Percentiles rank a stretch among this genome's conserved stretches.
Conservation (phyloP, 2,888 invertebrate genomes). For the Dendrolimus pini region DNA sequence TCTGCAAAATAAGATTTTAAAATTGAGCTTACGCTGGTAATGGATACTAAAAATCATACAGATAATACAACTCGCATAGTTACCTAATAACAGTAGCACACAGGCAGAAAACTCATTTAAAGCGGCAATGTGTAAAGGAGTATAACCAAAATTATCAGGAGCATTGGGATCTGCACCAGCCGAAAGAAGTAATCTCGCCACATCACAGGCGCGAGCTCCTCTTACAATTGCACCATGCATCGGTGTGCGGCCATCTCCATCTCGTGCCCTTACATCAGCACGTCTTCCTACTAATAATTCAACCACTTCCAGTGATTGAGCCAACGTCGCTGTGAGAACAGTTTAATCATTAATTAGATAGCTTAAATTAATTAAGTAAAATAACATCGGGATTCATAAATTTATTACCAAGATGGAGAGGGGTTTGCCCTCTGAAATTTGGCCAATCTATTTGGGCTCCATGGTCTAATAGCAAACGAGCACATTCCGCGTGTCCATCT, state of each 20-base stretch:
- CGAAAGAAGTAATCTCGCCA: slow-evolving; percentile 79
- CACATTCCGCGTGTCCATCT: slow-evolving; percentile 89
- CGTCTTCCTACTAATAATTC: slow-evolving; percentile 81
- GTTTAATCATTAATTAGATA: background rate
- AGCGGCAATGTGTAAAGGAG: slow-evolving; percentile 88
- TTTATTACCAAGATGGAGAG: slow-evolving; percentile 82
- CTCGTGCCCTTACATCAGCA: slow-evolving; percentile 80
- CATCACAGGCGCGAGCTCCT: slow-evolving; percentile 83
- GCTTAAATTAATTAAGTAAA: too few species aligned
- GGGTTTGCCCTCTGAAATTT: slow-evolving; percentile 86
- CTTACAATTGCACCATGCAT: slow-evolving; percentile 89
- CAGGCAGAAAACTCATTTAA: slow-evolving; percentile 88
- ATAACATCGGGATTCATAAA: too few species aligned
- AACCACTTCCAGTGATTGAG: slow-evolving; percentile 87
- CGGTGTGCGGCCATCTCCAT: slow-evolving; percentile 86
- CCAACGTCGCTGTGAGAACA: slow-evolving; percentile 78
- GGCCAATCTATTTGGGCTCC: slow-evolving; percentile 86
- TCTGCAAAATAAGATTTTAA: slow-evolving; percentile 45
- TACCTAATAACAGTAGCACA: slow-evolving; percentile 81
- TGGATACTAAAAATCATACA: too few species aligned
- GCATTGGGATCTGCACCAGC: slow-evolving; percentile 85
- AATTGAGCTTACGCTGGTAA: too few species aligned
- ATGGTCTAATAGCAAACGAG: slow-evolving; percentile 81
- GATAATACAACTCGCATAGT: slow-evolving; percentile 4
- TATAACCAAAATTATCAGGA: slow-evolving; percentile 89